Evolutionary conservation across 2,888 invertebrate genomes (phyloP), one percentile per base, ranked within the genome.

Genomic region (Troilus luridus): DNA sequence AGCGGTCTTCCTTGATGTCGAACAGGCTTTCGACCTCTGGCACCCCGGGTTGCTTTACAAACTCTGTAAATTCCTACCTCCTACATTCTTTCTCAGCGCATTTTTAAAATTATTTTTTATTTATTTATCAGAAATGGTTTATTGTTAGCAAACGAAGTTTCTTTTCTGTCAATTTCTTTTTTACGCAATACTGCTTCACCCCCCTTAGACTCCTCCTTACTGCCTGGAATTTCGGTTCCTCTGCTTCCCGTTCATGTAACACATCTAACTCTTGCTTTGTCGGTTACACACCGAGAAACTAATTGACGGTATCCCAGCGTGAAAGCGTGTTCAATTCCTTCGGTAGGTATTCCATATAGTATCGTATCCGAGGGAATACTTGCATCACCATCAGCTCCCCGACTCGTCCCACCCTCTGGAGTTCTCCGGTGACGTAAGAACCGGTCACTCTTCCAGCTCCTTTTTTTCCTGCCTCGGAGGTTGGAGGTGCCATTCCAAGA

Each of bases 401-500:
- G 56, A 56, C n/a, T 85, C 85, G 56, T 85, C 85, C 85, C 85
- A 85, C 85, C 85, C 85, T n/a, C 0, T n/a, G 12, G 56, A 85
- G 72, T 27, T 77, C 72, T 77, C 56, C 21, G 85, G 85, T 85
- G 85, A 85, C 85, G 85, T 85, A 85, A 85, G 85, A 85, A 85
- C 85, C 85, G 85, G 85, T 85, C 56, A 54, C 54, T 58, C 56
- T 58, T 85, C 56, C 85, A 85, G n/a, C 85, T 85, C 56, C 56
- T 85, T 85, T 85, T 85, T 85, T 85, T 85, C n/a, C 56, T 0
- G n/a, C 1, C 85, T 85, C 56, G 85, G 56, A 21, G 85, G 85
- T 85, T 56, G 85, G 85, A 85, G 85, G 85, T 85, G 85, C 56
- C 85, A 85, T 85, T 85, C 56, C 56, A 85, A 85, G 85, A 85